Conservation (phyloP, 2,113 vertebrate species). For the Stegostoma tigrinum region DNA sequence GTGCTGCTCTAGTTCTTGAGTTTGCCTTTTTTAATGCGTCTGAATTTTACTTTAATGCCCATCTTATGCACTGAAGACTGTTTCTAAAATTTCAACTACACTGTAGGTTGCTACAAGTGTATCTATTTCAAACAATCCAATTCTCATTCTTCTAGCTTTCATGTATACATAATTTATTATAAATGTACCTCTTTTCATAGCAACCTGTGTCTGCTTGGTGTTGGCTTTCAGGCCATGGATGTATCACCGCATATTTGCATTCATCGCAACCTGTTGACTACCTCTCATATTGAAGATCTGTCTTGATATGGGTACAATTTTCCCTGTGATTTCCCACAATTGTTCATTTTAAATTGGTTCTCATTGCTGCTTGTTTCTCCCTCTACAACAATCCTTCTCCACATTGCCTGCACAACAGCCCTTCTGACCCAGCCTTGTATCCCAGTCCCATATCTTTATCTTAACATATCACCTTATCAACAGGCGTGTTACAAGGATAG, state of each 20-base stretch:
- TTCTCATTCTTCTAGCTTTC: neutral
- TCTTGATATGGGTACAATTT: neutral
- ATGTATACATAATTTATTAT: neutral
- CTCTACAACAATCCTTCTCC: neutral
- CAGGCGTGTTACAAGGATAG: too few species aligned
- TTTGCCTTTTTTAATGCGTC: neutral
- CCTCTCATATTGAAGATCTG: neutral
- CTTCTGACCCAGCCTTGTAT: too few species aligned
- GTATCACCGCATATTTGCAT: neutral
- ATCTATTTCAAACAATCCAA: neutral
- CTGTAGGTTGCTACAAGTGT: neutral
- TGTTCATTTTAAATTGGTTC: neutral
- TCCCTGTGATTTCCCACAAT: neutral
- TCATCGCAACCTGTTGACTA: neutral
- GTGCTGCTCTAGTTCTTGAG: neutral
- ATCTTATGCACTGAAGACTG: neutral
- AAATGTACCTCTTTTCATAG: neutral
- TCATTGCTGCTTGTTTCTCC: neutral
- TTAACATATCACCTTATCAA: too few species aligned
- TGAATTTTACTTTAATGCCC: neutral
- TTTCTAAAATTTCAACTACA: neutral
- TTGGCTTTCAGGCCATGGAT: neutral
- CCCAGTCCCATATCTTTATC: neutral
- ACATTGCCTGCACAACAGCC: neutral
- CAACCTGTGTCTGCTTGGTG: neutral